Evolutionary conservation across 2,888 invertebrate genomes (phyloP), one percentile per base, ranked within the genome.

Genomic region (Cheilosia vernalis): DNA sequence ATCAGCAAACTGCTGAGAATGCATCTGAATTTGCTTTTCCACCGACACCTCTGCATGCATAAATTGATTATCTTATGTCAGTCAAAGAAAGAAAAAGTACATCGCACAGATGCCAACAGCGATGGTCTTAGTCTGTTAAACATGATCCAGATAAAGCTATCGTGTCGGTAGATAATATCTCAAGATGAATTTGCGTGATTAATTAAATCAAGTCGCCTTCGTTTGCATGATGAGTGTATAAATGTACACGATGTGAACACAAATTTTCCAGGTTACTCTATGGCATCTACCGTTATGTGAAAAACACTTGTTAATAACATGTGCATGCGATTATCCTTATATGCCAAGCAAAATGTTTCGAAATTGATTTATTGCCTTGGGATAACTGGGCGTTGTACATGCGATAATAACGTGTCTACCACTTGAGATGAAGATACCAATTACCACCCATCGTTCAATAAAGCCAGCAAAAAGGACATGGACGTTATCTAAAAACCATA

Each of bases 31-130:
- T 40, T 40, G 40, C 30, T 66, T 74, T 74, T 58, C 74, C 74
- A 58, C 74, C 13, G 56, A 47, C 17, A 17, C 49, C 13, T 47
- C 56, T 56, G 3, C 40, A 56, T 64, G 19, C 64, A 19, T 19
- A 33, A 56, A 47, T 56, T 49, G 56, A 56, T 64, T 56, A 9
- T 15, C 56, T 64, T 27, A 13, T 63, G 56, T 58, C 55, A 37
- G 74, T n/a, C n/a, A 49, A 49, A 10, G 64, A 77, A 77, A 82
- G 77, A 70, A 82, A 81, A 82, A 82, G 70, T 70, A 33, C 30
- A 64, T 51, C 9, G 6, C 51, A 19, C 21, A 24, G 4, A 56
- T 33, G 6, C 13, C 24, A 27, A 47, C 47, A 60, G 17, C 21
- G 13, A 15, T 37, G 69, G 74, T 64, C 49, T 53, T 82, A 64